Percentiles rank a stretch among this genome's conserved stretches.
Conservation (phyloP, 2,888 invertebrate genomes). For the Spisula subtruncata region DNA sequence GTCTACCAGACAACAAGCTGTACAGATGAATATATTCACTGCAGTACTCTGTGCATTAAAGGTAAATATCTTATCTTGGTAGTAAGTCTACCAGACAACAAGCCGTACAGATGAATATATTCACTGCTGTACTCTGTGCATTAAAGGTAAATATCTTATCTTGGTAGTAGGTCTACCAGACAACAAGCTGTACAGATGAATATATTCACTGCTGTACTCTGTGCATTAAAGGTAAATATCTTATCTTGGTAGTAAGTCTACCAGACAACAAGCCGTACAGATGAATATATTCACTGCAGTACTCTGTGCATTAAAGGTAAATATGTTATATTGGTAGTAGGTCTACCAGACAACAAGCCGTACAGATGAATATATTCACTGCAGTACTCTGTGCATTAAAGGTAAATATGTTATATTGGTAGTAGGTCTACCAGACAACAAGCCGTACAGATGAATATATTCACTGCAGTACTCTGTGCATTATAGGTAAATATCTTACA, state of each 20-base stretch:
- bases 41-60: conserved; percentile 96
- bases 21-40: conserved; percentile 98
- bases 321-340: too few species aligned
- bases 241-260: too few species aligned
- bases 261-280: conserved; percentile 97
- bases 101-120: conserved; percentile 97
- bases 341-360: conserved; percentile 96
- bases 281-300: conserved; percentile 98
- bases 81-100: conserved; percentile 97
- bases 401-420: too few species aligned
- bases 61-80: too few species aligned
- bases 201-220: conserved; percentile 96
- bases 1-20: conserved; percentile 97
- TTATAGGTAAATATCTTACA: conserved; percentile 89
- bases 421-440: conserved; percentile 97
- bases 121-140: conserved; percentile 96
- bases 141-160: conserved; percentile 91
- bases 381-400: conserved; percentile 96
- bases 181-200: conserved; percentile 98
- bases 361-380: conserved; percentile 98
- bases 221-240: conserved; percentile 92
- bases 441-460: conserved; percentile 97
- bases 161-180: conserved; percentile 96
- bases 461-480: conserved; percentile 96
- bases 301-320: conserved; percentile 93